These are phyloP conservation scores for Dorcus hopei DNA, from an alignment of 2,888 invertebrate species.

Conservation along the genomic window DNA sequence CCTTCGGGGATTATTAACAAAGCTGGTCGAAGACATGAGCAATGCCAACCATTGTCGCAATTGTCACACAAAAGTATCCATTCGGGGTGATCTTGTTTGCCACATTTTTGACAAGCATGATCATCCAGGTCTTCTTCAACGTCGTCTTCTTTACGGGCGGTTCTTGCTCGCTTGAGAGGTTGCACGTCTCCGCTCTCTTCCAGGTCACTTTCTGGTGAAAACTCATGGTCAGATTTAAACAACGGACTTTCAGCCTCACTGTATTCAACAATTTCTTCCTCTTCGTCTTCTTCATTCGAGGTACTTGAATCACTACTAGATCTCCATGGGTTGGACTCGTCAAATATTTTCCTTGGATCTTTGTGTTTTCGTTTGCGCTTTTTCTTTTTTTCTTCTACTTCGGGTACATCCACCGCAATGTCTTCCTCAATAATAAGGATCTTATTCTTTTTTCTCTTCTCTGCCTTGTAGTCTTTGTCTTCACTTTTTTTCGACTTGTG, in stretches of 20 bases:
- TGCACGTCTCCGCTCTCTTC: conserved; percentile 69
- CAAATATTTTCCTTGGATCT: conserved; percentile 44
- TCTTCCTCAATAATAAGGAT: conserved; percentile 42
- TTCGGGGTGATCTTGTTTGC: conserved; percentile 90
- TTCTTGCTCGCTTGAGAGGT: conserved; percentile 79
- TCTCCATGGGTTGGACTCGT: conserved; percentile 57
- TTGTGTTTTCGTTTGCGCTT: conserved; percentile 41
- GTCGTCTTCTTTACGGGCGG: conserved; percentile 67
- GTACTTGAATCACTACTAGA: conserved; percentile 57
- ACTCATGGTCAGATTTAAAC: conserved; percentile 86
- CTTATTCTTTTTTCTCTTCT: conserved; percentile 40
- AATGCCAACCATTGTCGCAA: conserved; percentile 97
- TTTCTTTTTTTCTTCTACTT: conserved; percentile 46
- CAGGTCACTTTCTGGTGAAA: conserved; percentile 85
- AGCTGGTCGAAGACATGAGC: conserved; percentile 89
- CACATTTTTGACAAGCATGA: conserved; percentile 86
- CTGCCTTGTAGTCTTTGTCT: conserved; percentile 34
- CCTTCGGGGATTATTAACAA: conserved; percentile 94
- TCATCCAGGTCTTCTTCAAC: conserved; percentile 53
- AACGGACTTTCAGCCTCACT: conserved; percentile 44
- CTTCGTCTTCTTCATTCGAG: conserved; percentile 44
- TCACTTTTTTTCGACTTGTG: conserved; percentile 40
- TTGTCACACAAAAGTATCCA: conserved; percentile 95
- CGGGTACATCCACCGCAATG: conserved; percentile 40
- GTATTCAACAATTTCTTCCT: conserved; percentile 46